Evolutionary conservation across 2,888 invertebrate species (phyloP).

Genomic region (Geotrupes spiniger): DNA sequence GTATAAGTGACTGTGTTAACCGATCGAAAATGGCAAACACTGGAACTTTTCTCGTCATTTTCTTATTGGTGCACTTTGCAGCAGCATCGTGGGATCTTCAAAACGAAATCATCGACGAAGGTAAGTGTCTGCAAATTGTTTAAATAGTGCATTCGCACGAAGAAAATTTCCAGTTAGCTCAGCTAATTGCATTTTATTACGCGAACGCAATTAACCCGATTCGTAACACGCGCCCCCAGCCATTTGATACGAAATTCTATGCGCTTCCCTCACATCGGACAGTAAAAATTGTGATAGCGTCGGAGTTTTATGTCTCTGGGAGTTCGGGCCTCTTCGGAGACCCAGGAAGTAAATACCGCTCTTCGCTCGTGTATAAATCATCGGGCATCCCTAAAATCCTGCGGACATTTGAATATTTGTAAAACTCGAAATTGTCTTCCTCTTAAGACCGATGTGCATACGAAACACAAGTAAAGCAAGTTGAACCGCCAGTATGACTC

Average conservation of each 20-base stretch:
- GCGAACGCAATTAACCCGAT: too few species aligned
- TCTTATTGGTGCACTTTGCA: constrained; percentile 12
- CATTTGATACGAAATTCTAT: too few species aligned
- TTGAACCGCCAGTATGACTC: constrained; percentile 17
- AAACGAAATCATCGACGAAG: constrained; percentile 35
- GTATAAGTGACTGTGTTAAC: constrained; percentile 8
- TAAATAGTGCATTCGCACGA: too few species aligned
- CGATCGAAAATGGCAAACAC: background rate
- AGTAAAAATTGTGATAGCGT: constrained; percentile 15
- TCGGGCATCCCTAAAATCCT: constrained; percentile 18
- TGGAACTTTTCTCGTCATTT: constrained; percentile 15
- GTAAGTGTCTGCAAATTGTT: too few species aligned
- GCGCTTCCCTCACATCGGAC: background rate
- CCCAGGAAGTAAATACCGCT: constrained; percentile 24
- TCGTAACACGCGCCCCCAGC: too few species aligned
- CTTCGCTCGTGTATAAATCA: constrained; percentile 25
- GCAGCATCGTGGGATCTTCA: constrained; percentile 29
- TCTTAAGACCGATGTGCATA: constrained; percentile 22
- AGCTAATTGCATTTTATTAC: too few species aligned
- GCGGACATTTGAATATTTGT: constrained; percentile 23
- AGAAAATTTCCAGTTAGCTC: too few species aligned
- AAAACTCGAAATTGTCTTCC: constrained; percentile 27
- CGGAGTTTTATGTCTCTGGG: constrained; percentile 23
- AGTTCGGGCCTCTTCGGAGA: constrained; percentile 19
- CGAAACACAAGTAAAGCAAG: constrained; percentile 17